Conservation (phyloP, 1,140 invertebrate genomes). For the Pygmarrhopalites habei region DNA sequence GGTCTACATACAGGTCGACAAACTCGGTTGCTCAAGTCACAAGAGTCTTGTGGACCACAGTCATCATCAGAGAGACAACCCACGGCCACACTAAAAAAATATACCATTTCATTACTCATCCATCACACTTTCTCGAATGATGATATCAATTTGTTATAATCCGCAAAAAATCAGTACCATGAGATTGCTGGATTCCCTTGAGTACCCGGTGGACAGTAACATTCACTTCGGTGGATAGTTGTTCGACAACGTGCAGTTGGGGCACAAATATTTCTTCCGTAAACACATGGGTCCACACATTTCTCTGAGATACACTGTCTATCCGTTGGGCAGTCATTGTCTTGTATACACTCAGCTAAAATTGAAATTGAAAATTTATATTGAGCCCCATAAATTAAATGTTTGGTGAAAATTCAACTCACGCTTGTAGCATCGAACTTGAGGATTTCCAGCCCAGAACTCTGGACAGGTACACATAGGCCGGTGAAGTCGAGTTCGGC, state of each 20-base stretch:
- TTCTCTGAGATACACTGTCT: conserved; percentile 69
- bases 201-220: conserved; percentile 46
- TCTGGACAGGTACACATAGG: conserved; percentile 59
- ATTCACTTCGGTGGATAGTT: conserved; percentile 65
- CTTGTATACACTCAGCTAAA: conserved; percentile 69
- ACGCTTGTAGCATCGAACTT: conserved; percentile 78
- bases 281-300: conserved; percentile 68
- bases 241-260: conserved; percentile 68
- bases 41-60: conserved; percentile 75
- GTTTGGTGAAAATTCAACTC: no score
- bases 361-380: no score
- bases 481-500: conserved; percentile 50
- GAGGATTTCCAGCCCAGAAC: conserved; percentile 78
- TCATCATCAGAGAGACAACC: conserved; percentile 83
- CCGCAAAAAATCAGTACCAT: no score
- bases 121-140: no score
- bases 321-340: conserved; percentile 77
- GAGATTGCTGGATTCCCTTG: conserved; percentile 29
- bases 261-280: conserved; percentile 60
- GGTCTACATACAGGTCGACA: conserved; percentile 74
- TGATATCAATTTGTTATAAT: conserved; percentile 41
- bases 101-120: no score
- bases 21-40: conserved; percentile 72
- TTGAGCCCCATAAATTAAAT: no score
- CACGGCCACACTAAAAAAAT: conserved; percentile 69